Base-by-base conservation (phyloP, 1,140 invertebrate genomes). In the Euura lappo region DNA sequence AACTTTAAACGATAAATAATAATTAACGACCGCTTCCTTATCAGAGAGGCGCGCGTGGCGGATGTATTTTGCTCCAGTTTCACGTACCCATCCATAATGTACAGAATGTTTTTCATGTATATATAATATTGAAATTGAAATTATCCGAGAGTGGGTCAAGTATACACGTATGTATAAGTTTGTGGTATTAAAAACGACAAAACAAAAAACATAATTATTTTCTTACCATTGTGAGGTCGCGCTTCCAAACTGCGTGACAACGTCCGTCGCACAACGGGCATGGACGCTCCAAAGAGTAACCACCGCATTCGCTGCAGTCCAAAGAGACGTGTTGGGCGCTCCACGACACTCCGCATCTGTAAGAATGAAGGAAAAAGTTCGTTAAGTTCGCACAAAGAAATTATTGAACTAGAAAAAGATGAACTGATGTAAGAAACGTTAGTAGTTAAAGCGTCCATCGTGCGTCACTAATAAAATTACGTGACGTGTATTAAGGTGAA, bases 301-400 rank as follows among this genome's bases (percentile, higher is more conserved):
- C 94, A 51, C 94, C 95, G 83, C 95, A 96, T 84, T 96, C 95
- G 46, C 89, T 88, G 85, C 94, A 96, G 82, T 94, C 94, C 6
- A 94, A 84, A 4, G 93, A 94, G 11, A 94, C 93, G 79, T 95
- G 94, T 72, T 93, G 91, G 78, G 95, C 92, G 76, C 90, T 90
- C 95, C 95, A 96, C 78, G 92, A 93, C 3, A 95, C 93, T 43
- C 94, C 94, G 86, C 94, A 96, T 80, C 92, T 93, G 83, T 43
- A 85, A 75, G 67, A 69, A 64, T n/a, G 10, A 78, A 69, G 43
- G 6, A 6, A 60, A 60, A n/a, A 4, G 65, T 11, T 74, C 44
- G 47, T 8, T 68, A 11, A n/a, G 68, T 77, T 45, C 28, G 2
- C 10, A 65, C 64, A 44, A 42, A 77, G 7, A 42, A 44, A 44